Percentiles rank a stretch among this genome's conserved stretches.
Evolutionary conservation across 2,797 vertebrate species (phyloP).

Genomic region (Bufotes viridis): DNA sequence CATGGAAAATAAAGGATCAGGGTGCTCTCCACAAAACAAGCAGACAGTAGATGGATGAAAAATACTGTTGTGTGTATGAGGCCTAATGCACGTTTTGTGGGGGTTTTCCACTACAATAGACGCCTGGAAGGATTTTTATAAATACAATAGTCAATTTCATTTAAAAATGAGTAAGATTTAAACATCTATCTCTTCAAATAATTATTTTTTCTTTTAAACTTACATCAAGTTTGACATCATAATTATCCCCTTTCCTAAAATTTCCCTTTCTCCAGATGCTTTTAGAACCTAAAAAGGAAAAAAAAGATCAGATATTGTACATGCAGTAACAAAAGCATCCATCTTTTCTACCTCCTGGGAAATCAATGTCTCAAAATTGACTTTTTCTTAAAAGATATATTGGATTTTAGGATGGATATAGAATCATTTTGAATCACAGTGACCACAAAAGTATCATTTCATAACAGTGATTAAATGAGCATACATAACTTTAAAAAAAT

Average conservation of each 20-base stretch:
- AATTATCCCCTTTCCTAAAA: neutral
- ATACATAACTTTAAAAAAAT: neutral
- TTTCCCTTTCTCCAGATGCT: neutral
- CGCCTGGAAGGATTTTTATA: no score
- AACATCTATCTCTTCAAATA: neutral
- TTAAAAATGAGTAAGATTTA: neutral
- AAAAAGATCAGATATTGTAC: slow-evolving; percentile 12
- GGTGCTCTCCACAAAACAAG: no score
- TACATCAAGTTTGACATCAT: neutral
- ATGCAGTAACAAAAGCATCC: slow-evolving; percentile 20
- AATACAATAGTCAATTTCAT: neutral
- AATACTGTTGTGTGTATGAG: no score
- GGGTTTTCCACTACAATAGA: no score
- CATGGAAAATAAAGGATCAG: no score
- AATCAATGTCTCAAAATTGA: slow-evolving; percentile 33
- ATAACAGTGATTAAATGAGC: slow-evolving; percentile 39
- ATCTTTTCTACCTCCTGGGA: slow-evolving; percentile 29
- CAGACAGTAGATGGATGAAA: no score
- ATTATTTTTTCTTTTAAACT: neutral
- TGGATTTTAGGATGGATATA: slow-evolving; percentile 45
- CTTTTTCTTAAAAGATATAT: slow-evolving; percentile 42
- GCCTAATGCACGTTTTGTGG: no score
- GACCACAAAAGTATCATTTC: slow-evolving; percentile 2
- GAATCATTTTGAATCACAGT: slow-evolving; percentile 22
- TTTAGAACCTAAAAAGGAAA: neutral